Evolutionary conservation across 1,140 invertebrate genomes (phyloP), one percentile per base, ranked within the genome.

Genomic region (Dreissena rostriformis): DNA sequence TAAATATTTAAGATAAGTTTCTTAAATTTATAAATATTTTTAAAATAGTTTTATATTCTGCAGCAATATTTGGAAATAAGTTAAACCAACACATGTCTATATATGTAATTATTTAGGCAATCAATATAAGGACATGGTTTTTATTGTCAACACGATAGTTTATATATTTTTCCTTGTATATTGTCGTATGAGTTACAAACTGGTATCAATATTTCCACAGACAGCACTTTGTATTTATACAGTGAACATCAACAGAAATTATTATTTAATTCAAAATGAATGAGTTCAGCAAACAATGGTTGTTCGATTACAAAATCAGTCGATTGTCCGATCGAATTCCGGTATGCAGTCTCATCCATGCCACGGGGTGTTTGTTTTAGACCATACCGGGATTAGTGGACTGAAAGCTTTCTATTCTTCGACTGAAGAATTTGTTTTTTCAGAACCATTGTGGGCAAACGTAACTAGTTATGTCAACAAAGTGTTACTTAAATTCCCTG

Each of bases 401-500:
- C 70, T 52, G 49, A 81, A 49, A 71, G 68, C 79, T 80, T 71
- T 73, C 79, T 19, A 73, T 81, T 81, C 71, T 81, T 72, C 39
- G 68, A n/a, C 61, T 73, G 70, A 65, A 51, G 70, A 29, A 81
- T 73, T 39, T 81, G 79, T 81, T 81, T 81, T 81, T 81, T 71
- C 79, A 81, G 68, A 65, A 24, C 68, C 73, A 81, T 81, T 81
- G 19, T 81, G 49, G 68, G 71, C 17, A 65, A 73, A 81, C 71
- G 79, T 81, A 81, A 81, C 79, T 53, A 81, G 79, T 81, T 81
- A 81, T 72, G 79, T 81, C 55, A 81, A 81, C 79, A 81, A 73
- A 61, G 70, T 81, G 79, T 81, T 81, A 73, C 79, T 81, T 61
- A 73, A 81, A 81, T 81, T 81, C 79, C 55, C 70, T 24, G 53